Percentiles rank a stretch among this genome's conserved stretches.
Conservation (phyloP, 2,113 vertebrate species). For the Cynocephalus volans region DNA sequence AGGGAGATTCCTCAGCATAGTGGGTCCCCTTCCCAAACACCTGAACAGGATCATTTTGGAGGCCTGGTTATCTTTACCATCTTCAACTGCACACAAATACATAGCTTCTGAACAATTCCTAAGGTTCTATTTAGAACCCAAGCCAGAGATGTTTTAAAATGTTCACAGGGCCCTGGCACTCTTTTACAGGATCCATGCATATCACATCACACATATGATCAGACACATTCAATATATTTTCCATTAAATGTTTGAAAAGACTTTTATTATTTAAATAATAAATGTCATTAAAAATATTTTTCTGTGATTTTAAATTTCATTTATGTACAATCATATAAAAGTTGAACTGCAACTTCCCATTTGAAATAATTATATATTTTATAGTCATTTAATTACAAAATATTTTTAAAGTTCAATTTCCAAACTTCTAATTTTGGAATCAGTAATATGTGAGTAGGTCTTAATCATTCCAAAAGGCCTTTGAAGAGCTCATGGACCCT, state of each 20-base stretch:
- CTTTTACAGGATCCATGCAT: neutral
- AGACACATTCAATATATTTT: neutral
- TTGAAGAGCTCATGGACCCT: neutral
- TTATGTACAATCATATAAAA: neutral
- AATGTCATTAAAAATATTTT: neutral
- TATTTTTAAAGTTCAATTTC: constrained; percentile 39
- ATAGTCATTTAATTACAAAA: neutral
- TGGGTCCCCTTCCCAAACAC: neutral
- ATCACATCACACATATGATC: neutral
- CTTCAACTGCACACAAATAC: neutral
- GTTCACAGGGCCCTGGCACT: neutral
- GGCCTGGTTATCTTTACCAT: neutral
- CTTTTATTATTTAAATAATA: neutral
- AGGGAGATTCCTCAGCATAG: neutral
- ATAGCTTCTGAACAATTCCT: neutral
- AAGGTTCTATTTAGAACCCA: neutral
- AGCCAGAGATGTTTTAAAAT: neutral
- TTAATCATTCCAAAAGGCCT: neutral
- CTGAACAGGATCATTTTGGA: neutral
- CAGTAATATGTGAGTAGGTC: neutral
- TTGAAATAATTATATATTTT: neutral
- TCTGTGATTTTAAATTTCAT: neutral
- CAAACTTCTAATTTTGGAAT: constrained; percentile 43
- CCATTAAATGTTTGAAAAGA: neutral
- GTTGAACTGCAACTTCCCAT: neutral